Conservation (phyloP, 2,888 invertebrate species). For the Sipha maydis region DNA sequence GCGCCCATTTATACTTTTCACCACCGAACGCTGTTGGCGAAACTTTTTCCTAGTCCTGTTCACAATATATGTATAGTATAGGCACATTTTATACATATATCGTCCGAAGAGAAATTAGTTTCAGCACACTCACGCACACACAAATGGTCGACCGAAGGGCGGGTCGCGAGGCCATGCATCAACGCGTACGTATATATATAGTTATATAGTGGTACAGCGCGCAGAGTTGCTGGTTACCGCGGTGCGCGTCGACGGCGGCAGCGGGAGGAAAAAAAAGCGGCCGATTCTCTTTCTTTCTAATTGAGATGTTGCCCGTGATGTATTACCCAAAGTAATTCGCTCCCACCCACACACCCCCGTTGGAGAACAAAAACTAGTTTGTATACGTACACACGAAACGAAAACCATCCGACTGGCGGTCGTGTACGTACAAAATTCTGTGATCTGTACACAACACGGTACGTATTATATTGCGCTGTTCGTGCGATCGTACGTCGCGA, state of each 20-base stretch:
- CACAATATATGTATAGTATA: not conserved
- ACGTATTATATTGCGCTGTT: too few species aligned
- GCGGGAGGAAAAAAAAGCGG: conserved; percentile 15
- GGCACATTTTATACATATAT: not conserved
- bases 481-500: too few species aligned
- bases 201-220: not conserved
- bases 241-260: not conserved
- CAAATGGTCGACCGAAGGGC: conserved; percentile 59
- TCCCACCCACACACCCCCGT: not conserved
- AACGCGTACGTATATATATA: conserved; percentile 11
- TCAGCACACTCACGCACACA: conserved; percentile 27
- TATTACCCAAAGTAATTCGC: conserved; percentile 47
- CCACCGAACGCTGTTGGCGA: not conserved
- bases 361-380: conserved; percentile 52
- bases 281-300: conserved; percentile 56
- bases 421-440: too few species aligned
- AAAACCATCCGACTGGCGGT: not conserved
- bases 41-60: conserved; percentile 29
- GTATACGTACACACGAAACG: not conserved
- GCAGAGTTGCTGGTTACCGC: too few species aligned
- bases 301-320: conserved; percentile 60
- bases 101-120: conserved; percentile 51
- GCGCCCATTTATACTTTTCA: conserved; percentile 5
- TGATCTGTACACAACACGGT: too few species aligned
- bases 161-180: conserved; percentile 54